These are phyloP conservation scores for Campoplex capitator DNA, from an alignment of 2,888 invertebrate genomes.

Conservation along the genomic window DNA sequence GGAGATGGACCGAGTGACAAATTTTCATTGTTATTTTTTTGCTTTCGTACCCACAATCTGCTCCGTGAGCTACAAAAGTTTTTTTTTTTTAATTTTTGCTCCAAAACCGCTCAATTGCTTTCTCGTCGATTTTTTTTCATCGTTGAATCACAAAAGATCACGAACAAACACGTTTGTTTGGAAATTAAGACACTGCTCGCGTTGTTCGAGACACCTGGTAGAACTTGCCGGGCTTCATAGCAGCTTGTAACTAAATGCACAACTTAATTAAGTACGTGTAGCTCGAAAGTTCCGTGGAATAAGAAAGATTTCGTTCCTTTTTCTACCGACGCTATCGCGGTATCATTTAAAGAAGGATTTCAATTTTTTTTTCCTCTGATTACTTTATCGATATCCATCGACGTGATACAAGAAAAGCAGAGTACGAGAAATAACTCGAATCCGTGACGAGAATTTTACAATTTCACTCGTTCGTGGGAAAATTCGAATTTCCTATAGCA, in stretches of 20 bases:
- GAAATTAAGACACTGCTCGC: neutral
- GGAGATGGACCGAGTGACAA: neutral
- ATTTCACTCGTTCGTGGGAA: conserved; percentile 46
- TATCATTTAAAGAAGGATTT: neutral
- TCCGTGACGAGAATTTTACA: conserved; percentile 54
- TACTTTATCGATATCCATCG: conserved; percentile 24
- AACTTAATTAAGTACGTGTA: conserved; percentile 4
- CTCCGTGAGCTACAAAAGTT: neutral
- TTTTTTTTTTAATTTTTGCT: neutral
- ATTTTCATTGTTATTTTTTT: neutral
- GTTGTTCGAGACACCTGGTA: neutral
- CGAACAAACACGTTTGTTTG: neutral
- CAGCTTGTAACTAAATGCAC: neutral
- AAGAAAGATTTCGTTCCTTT: neutral
- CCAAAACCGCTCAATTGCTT: no score
- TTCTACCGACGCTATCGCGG: neutral
- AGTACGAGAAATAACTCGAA: conserved; percentile 1
- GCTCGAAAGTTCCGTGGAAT: neutral
- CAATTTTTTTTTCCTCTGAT: conserved; percentile 24
- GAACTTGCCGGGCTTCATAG: neutral
- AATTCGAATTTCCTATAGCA: conserved; percentile 53
- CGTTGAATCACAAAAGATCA: no score
- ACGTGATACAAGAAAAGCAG: neutral
- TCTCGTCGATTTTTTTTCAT: no score
- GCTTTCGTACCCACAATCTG: neutral